phyloP scores from a whole-genome alignment of 2,797 vertebrate genomes.

The Acanthopagrus latus region DNA sequence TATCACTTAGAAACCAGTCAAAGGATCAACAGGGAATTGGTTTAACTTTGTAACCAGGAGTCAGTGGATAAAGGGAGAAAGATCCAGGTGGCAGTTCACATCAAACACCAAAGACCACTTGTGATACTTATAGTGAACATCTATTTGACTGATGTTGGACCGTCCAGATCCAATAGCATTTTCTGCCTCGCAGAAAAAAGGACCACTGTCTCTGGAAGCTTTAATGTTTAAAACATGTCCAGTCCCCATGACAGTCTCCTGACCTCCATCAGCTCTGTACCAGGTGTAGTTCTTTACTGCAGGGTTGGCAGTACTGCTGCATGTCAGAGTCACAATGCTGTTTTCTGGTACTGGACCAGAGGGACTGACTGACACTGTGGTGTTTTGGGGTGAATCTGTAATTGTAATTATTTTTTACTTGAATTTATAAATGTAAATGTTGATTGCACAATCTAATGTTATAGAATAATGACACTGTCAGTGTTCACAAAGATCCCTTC shows the following conservation, averaged over 20 bases:
- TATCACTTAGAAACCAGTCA: no score
- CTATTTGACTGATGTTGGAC: not conserved
- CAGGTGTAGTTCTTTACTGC: constrained; percentile 62
- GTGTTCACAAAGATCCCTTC: no score
- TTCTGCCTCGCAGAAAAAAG: not conserved
- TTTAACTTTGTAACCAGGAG: no score
- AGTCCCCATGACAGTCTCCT: not conserved
- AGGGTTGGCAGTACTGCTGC: constrained; percentile 66
- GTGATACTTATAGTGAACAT: constrained; percentile 19
- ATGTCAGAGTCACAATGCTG: constrained; percentile 74
- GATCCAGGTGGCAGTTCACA: no score
- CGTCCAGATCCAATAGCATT: not conserved
- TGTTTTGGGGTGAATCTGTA: constrained; percentile 75
- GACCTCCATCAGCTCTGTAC: constrained; percentile 46
- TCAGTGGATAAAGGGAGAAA: no score
- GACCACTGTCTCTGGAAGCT: not conserved
- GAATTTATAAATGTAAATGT: no score
- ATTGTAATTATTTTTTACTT: no score
- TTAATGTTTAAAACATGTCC: not conserved
- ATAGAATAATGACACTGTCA: no score
- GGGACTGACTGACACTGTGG: constrained; percentile 41
- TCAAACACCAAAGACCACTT: no score
- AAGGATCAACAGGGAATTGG: no score
- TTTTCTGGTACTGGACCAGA: constrained; percentile 65
- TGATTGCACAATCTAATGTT: no score